phyloP scores from a whole-genome alignment of 2,797 vertebrate genomes.

The Enoplosus armatus region DNA sequence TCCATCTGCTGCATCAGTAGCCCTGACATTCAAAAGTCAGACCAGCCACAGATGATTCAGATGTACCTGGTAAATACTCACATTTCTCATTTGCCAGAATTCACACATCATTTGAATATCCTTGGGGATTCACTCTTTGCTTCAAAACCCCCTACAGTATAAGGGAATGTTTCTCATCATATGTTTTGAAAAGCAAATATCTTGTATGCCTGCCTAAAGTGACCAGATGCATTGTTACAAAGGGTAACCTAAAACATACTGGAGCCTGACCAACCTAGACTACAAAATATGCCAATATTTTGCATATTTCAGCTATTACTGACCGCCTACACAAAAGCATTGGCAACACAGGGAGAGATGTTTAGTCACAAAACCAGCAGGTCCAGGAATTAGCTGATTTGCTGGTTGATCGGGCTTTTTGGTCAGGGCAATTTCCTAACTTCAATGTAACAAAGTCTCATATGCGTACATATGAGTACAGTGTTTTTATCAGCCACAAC shows the following conservation, averaged over 20 bases:
- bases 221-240: background rate
- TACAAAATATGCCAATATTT: background rate
- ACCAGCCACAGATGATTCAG: background rate
- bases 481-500: background rate
- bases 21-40: background rate
- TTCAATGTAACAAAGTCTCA: background rate
- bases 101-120: background rate
- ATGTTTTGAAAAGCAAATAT: background rate
- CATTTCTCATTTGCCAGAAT: constrained; percentile 16
- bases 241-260: background rate
- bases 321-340: background rate
- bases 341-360: background rate
- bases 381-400: background rate
- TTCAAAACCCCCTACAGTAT: background rate
- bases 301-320: no score
- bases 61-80: background rate
- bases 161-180: background rate
- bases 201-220: background rate
- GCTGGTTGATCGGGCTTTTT: background rate
- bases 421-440: background rate
- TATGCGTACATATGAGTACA: no score
- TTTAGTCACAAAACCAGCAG: background rate
- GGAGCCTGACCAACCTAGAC: background rate
- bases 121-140: background rate
- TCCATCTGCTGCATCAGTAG: background rate